Base-by-base conservation (phyloP, 2,888 invertebrate genomes). In the Microplitis manilae region DNA sequence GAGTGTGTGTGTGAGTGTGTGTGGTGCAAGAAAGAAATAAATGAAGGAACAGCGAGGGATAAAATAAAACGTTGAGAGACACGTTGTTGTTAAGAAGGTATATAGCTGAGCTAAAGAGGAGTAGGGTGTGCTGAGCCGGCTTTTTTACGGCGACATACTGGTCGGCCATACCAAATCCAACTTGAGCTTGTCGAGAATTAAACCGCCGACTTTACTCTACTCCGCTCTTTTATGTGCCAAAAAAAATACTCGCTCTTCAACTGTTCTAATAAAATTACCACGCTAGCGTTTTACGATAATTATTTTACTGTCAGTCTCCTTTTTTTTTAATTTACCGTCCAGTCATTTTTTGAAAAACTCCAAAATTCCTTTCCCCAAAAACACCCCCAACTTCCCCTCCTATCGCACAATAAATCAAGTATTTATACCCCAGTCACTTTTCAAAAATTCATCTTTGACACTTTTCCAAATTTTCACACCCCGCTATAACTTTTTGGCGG, bases 141-240 rank as follows among this genome's bases (percentile, higher is more conserved):
- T 85, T 87, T 87, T 87, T 87, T 87, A 86, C 86, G 85, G 87
- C 86, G 84, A 87, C 87, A 84, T 86, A 85, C 86, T 85, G 85
- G 85, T 85, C 87, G 85, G 85, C 86, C 85, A 85, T 86, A 85
- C 83, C 85, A 81, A 82, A 82, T 71, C 67, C 73, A 68, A 68
- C 40, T 68, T 38, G 41, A 38, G 76, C 50, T 61, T 59, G 64
- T 13, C 41, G 64, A 65, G 61, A 71, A 77, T 65, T 64, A 74
- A 64, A 64, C 72, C 30, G 30, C 30, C 30, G 30, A 30, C 30
- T 30, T 30, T 30, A 30, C 30, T 30, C 30, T 30, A 30, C 30
- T 50, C 2, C 9, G 2, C 50, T 7, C 50, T 50, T 50, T 50
- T 50, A 50, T 50, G 50, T 30, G 30, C 30, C 30, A 30, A 30